These are phyloP conservation scores for Spilarctia lutea DNA, from an alignment of 2,888 invertebrate species.

Conservation along the genomic window DNA sequence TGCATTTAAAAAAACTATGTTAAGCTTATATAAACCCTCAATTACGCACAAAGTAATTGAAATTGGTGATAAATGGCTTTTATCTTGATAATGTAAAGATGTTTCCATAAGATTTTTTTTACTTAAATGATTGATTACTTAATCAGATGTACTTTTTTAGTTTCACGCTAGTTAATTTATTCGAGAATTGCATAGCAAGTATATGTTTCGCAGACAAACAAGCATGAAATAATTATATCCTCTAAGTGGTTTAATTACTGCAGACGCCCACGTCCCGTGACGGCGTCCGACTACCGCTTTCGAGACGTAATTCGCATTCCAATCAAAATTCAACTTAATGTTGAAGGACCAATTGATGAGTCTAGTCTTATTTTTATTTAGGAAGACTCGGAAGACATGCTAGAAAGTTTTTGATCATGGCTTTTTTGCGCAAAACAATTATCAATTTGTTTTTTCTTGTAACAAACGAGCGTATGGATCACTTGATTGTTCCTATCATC, in stretches of 20 bases:
- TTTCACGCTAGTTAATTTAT: conserved; percentile 7
- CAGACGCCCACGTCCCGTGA: neutral
- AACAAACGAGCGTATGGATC: neutral
- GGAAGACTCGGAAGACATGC: neutral
- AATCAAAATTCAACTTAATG: neutral
- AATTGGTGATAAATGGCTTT: neutral
- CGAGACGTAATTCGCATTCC: neutral
- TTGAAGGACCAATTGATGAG: neutral
- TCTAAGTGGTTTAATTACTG: conserved; percentile 3
- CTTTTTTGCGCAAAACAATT: neutral
- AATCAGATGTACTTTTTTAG: neutral
- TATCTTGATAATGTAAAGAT: neutral
- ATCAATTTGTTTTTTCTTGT: neutral
- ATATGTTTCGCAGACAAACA: neutral
- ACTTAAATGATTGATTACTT: too few relatives aligned
- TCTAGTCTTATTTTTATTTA: neutral
- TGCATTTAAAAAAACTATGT: neutral
- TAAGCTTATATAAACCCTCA: neutral
- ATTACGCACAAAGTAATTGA: neutral
- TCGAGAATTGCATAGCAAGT: neutral
- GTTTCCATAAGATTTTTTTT: neutral
- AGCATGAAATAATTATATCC: conserved; percentile 1
- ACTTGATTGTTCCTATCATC: too few relatives aligned
- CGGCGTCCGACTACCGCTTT: neutral
- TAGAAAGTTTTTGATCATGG: neutral